Conservation (phyloP, 64 coral and sea anemone species). For the Montipora capricornis region DNA sequence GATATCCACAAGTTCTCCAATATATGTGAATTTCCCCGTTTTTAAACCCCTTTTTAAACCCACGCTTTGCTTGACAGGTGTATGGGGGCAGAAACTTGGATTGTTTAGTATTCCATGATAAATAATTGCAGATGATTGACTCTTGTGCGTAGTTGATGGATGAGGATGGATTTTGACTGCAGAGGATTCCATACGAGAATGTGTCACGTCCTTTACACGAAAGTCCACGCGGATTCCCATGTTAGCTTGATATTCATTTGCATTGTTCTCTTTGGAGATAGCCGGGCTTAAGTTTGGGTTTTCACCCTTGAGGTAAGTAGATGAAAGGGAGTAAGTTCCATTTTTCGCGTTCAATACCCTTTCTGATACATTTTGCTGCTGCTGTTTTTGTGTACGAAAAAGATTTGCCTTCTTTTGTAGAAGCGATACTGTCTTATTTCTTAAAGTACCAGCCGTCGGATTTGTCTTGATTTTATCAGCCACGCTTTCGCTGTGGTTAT, state of each 20-base stretch:
- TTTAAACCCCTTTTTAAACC: conserved; percentile 25
- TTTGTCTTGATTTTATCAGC: neutral
- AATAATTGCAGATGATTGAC: neutral
- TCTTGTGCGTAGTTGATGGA: neutral
- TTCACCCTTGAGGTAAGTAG: neutral
- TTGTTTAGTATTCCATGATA: neutral
- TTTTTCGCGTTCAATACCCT: neutral
- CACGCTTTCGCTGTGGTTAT: neutral
- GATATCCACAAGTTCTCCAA: conserved; percentile 29
- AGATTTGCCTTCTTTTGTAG: neutral
- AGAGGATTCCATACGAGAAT: neutral
- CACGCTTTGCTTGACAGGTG: neutral
- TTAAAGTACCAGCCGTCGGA: neutral
- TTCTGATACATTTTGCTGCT: neutral
- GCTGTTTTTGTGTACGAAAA: neutral
- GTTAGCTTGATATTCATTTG: neutral
- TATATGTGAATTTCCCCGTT: conserved; percentile 62
- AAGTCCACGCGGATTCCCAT: neutral
- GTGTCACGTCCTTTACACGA: neutral
- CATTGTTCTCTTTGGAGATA: neutral
- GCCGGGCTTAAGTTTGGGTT: neutral
- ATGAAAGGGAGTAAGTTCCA: neutral
- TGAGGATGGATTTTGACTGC: no score
- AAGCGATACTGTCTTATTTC: neutral
- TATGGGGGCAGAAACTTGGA: conserved; percentile 35